Evolutionary conservation across 2,797 vertebrate species (phyloP), one percentile per base, ranked within the genome.

Genomic region (Hafferia zeledoni): DNA sequence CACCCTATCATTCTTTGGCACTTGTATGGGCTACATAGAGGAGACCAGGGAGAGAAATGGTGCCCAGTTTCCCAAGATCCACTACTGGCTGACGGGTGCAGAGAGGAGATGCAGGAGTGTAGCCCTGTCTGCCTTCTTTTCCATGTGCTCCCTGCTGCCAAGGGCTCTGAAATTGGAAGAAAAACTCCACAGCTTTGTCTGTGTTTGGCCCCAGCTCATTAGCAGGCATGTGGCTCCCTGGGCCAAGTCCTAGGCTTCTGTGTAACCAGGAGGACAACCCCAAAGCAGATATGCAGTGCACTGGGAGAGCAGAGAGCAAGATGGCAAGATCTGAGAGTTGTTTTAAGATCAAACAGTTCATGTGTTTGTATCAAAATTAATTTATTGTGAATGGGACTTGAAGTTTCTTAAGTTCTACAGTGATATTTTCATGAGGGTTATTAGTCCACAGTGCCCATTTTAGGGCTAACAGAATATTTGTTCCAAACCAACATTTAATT

Each of bases 401-500:
- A 17, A n/a, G 5, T 64, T 93, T 71, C 33, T 43, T 5, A 53
- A 69, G 22, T 49, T 56, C 72, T 59, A 13, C 27, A 44, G 5
- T 3, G 17, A 25, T 41, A 4, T 84, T 92, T 95, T 81, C n/a
- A 30, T 46, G n/a, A 55, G 44, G 19, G 18, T 84, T 72, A 35
- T 10, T 56, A 31, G 8, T 20, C 57, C 80, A 35, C 30, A 31
- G 43, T 49, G 57, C 8, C 19, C 0, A 4, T 89, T 92, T 69
- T 68, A 65, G 39, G 55, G 39, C 24, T 55, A 63, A 37, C 25
- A 50, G 23, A 43, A 15, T 72, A 59, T 76, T 82, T 89, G 4
- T 67, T 84, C 77, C 39, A 80, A 87, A 93, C 43, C 30, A 63
- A 37, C 11, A 27, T 79, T 83, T 87, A 90, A 76, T 93, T 89